These are phyloP conservation scores for Panzeria rudis DNA, from an alignment of 2,888 invertebrate species.

Conservation along the genomic window DNA sequence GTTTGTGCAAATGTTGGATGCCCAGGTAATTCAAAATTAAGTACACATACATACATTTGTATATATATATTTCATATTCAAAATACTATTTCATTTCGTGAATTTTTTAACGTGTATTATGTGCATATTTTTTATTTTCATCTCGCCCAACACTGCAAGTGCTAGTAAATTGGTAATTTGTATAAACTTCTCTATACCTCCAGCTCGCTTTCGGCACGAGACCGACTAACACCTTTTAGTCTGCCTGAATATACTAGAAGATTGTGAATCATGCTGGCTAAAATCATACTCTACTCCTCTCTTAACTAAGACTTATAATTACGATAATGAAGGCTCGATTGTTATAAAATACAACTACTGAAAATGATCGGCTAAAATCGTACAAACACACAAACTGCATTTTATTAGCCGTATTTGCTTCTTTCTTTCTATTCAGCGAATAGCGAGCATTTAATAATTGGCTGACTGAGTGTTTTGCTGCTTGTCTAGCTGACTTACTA, in stretches of 20 bases:
- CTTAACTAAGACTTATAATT: constrained; percentile 64
- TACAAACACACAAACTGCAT: constrained; percentile 7
- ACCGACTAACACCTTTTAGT: constrained; percentile 58
- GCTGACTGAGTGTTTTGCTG: constrained; percentile 30
- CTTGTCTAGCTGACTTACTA: constrained; percentile 8
- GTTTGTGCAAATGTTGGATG: too few species aligned
- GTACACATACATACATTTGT: too few species aligned
- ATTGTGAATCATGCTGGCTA: constrained; percentile 49
- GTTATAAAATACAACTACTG: constrained; percentile 65
- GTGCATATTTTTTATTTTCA: neutral
- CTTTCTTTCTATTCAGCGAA: constrained; percentile 3
- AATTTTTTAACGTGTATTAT: constrained; percentile 8
- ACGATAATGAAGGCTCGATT: constrained; percentile 62
- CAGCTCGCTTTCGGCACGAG: constrained; percentile 69
- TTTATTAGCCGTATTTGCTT: constrained; percentile 46
- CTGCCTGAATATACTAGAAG: constrained; percentile 26
- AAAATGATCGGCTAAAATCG: constrained; percentile 38
- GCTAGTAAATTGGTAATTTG: constrained; percentile 59
- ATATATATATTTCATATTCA: too few species aligned
- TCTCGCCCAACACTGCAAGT: constrained; percentile 45
- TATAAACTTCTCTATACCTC: constrained; percentile 49
- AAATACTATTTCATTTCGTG: neutral
- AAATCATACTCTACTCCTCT: constrained; percentile 57
- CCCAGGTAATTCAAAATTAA: too few species aligned
- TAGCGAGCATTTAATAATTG: constrained; percentile 32